These are phyloP conservation scores for Cylindroiulus punctatus DNA, from an alignment of 2,888 invertebrate genomes.

Conservation along the genomic window DNA sequence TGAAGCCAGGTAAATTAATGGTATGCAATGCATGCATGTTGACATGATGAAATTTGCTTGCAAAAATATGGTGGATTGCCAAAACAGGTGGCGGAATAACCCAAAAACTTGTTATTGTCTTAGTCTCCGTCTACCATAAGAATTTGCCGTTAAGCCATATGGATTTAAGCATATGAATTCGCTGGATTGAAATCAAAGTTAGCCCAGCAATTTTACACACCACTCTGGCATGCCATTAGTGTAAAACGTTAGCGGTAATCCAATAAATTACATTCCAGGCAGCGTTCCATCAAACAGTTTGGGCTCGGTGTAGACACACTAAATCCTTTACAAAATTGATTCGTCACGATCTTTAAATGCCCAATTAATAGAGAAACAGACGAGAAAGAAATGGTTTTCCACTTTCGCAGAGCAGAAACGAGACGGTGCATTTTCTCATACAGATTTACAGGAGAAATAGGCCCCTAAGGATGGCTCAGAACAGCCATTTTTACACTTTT, in stretches of 20 bases:
- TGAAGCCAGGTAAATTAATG: too few species aligned
- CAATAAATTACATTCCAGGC: constrained; percentile 6
- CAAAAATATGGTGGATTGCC: too few species aligned
- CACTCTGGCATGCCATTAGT: background rate
- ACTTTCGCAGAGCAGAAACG: background rate
- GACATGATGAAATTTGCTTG: too few species aligned
- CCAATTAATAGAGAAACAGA: background rate
- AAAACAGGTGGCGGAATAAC: too few species aligned
- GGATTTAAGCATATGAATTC: background rate
- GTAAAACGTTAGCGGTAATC: constrained; percentile 19
- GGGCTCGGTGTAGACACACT: background rate
- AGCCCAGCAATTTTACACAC: background rate
- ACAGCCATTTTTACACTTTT: background rate
- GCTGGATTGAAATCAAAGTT: background rate
- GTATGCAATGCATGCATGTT: too few species aligned
- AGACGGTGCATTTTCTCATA: background rate
- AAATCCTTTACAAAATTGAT: constrained; percentile 42
- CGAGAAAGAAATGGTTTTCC: background rate
- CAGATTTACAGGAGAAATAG: background rate
- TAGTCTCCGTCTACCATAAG: background rate
- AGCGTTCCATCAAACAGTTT: constrained; percentile 9
- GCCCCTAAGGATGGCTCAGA: background rate
- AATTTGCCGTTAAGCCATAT: background rate
- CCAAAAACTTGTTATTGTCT: too few species aligned
- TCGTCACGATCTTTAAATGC: constrained; percentile 38